Evolutionary conservation across 2,113 vertebrate species (phyloP).

Genomic region (Vidua macroura): DNA sequence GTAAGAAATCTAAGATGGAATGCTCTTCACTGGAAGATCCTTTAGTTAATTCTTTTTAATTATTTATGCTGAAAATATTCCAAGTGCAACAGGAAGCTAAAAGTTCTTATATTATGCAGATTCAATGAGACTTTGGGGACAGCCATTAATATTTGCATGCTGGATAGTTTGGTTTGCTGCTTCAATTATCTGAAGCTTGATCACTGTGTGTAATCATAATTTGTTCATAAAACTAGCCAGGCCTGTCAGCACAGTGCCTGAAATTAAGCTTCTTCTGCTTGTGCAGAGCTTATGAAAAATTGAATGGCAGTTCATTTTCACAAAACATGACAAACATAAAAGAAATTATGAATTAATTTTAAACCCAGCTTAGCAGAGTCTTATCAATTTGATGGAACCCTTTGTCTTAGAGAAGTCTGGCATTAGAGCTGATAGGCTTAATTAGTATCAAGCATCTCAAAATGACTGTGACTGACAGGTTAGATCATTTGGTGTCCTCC

Average conservation of each 20-base stretch:
- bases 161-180: constrained; percentile 52
- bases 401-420: constrained; percentile 77
- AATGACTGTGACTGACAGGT: constrained; percentile 71
- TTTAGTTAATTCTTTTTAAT: not conserved
- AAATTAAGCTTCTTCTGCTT: constrained; percentile 73
- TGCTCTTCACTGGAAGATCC: not conserved
- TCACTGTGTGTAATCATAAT: constrained; percentile 72
- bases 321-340: constrained; percentile 77
- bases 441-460: constrained; percentile 74
- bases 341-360: constrained; percentile 83
- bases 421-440: constrained; percentile 73
- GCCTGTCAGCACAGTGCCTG: constrained; percentile 73
- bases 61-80: constrained; percentile 1
- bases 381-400: constrained; percentile 77
- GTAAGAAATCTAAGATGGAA: not conserved
- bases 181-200: constrained; percentile 69
- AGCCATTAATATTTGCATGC: constrained; percentile 50
- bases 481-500: constrained; percentile 45
- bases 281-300: constrained; percentile 71
- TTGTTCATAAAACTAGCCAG: constrained; percentile 69
- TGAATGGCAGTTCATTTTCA: constrained; percentile 83
- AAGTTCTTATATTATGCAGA: constrained; percentile 42
- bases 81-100: not conserved
- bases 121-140: constrained; percentile 44
- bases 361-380: constrained; percentile 73